These are phyloP conservation scores for Rhinolophus sinicus DNA, from an alignment of 2,113 vertebrate species.

Conservation along the genomic window DNA sequence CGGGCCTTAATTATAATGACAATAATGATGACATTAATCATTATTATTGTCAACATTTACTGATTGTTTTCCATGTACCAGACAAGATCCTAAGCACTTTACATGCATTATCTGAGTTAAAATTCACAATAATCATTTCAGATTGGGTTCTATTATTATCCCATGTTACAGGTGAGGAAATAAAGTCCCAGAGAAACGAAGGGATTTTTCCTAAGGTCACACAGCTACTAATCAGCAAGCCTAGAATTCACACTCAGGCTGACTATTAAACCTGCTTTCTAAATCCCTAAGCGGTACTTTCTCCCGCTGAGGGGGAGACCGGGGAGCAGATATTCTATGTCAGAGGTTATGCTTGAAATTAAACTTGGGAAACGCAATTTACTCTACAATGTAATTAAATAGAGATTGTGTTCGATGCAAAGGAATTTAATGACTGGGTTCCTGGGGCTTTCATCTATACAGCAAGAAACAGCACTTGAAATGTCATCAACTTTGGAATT, in stretches of 20 bases:
- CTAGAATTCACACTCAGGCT: neutral
- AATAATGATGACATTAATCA: neutral
- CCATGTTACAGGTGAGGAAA: neutral
- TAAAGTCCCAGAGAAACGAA: neutral
- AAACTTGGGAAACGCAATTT: neutral
- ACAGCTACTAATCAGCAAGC: neutral
- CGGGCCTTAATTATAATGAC: neutral
- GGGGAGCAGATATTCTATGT: neutral
- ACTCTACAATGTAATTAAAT: neutral
- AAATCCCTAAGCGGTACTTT: no score
- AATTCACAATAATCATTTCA: neutral
- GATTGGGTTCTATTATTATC: neutral
- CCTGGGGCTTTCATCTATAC: rapidly evolving
- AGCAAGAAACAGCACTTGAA: neutral
- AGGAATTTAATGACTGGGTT: neutral
- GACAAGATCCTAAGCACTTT: neutral
- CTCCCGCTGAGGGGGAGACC: neutral
- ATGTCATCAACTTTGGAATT: neutral
- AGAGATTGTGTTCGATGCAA: neutral
- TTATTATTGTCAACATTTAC: neutral
- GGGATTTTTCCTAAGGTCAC: neutral
- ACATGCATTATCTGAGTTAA: neutral
- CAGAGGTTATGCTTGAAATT: neutral
- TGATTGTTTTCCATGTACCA: neutral
- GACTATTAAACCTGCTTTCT: neutral